These are phyloP conservation scores for Schizothorax lantsangensis DNA, from an alignment of 2,797 vertebrate species.

Conservation along the genomic window DNA sequence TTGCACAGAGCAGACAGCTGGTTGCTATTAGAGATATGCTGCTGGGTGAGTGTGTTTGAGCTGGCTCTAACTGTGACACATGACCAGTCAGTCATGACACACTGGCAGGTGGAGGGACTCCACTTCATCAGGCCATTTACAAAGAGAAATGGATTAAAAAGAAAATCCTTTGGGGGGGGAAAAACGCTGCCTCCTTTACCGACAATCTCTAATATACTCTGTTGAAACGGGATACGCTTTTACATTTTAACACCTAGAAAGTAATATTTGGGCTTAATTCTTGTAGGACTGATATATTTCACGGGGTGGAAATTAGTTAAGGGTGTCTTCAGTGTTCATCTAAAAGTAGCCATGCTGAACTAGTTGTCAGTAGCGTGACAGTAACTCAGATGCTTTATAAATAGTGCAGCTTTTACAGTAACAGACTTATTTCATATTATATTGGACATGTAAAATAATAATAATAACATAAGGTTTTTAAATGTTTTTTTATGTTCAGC, in stretches of 20 bases:
- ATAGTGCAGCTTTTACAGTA: neutral
- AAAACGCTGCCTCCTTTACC: slow-evolving; percentile 37
- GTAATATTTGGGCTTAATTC: slow-evolving; percentile 26
- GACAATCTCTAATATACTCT: slow-evolving; percentile 37
- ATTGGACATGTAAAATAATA: neutral
- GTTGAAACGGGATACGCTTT: slow-evolving; percentile 35
- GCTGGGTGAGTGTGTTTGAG: slow-evolving; percentile 70
- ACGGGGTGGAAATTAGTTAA: slow-evolving; percentile 19
- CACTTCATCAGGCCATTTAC: slow-evolving; percentile 76
- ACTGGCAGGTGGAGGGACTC: slow-evolving; percentile 45
- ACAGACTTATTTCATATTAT: neutral
- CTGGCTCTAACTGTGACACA: slow-evolving; percentile 65
- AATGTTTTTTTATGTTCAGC: neutral
- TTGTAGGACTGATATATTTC: slow-evolving; percentile 2
- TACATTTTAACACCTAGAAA: slow-evolving; percentile 31
- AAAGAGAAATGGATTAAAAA: slow-evolving; percentile 65
- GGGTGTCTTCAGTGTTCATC: no score
- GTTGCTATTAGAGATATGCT: slow-evolving; percentile 77
- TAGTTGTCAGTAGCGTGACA: neutral
- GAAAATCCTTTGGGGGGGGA: slow-evolving; percentile 68
- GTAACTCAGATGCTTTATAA: neutral
- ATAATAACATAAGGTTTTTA: neutral
- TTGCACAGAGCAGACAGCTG: slow-evolving; percentile 72
- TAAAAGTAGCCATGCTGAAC: neutral
- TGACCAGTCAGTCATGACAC: slow-evolving; percentile 68